Conservation (phyloP, 2,888 invertebrate genomes). For the Thumatha senex region DNA sequence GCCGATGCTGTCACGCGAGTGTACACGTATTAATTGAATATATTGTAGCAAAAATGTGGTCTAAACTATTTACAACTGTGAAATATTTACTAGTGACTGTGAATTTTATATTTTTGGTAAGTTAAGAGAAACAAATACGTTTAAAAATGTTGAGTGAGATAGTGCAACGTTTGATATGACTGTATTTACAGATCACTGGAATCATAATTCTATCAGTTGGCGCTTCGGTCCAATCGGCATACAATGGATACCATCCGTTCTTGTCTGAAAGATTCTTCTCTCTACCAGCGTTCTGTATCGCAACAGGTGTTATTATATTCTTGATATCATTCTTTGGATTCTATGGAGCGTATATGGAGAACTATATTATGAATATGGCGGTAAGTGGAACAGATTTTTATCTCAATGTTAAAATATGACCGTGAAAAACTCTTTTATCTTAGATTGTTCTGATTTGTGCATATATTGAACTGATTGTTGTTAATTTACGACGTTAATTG, state of each 20-base stretch:
- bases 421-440: conserved; percentile 26
- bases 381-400: conserved; percentile 73
- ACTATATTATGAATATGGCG: conserved; percentile 90
- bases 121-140: conserved; percentile 30
- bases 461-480: conserved; percentile 15
- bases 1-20: conserved; percentile 51
- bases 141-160: no score
- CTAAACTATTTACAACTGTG: conserved; percentile 75
- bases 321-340: conserved; percentile 93
- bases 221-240: conserved; percentile 86
- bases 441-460: conserved; percentile 13
- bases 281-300: conserved; percentile 88
- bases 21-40: conserved; percentile 28
- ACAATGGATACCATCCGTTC: conserved; percentile 86
- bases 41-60: conserved; percentile 60
- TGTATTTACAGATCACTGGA: conserved; percentile 87
- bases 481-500: conserved; percentile 24
- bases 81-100: conserved; percentile 70
- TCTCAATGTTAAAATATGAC: conserved; percentile 17
- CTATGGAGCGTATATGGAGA: conserved; percentile 93
- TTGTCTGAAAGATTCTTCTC: conserved; percentile 88
- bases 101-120: conserved; percentile 75
- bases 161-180: conserved; percentile 7
- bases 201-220: conserved; percentile 90
- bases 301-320: conserved; percentile 88